Conservation (phyloP, 2,888 invertebrate species). For the Epistrophe eligans region DNA sequence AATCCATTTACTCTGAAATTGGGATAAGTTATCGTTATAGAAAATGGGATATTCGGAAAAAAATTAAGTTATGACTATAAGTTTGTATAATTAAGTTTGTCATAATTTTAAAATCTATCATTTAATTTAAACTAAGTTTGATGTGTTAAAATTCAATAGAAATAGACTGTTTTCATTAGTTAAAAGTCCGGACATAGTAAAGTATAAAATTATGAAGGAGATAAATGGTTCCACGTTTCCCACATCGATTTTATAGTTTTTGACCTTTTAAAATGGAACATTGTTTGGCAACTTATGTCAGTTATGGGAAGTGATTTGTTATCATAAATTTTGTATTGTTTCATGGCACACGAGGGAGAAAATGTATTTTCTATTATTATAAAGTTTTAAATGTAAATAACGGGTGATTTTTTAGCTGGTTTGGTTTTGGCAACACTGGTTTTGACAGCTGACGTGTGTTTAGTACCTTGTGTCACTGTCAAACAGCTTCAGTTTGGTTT, state of each 20-base stretch:
- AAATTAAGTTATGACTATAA: background rate
- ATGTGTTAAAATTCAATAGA: background rate
- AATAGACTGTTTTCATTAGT: background rate
- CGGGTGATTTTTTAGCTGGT: too few relatives aligned
- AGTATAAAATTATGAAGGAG: background rate
- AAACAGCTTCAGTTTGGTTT: too few relatives aligned
- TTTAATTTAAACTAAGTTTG: background rate
- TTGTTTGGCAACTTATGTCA: slow-evolving; percentile 7
- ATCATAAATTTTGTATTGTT: background rate
- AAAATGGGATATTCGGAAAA: slow-evolving; percentile 7
- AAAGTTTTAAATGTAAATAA: background rate
- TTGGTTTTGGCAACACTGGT: too few relatives aligned
- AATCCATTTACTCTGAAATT: slow-evolving; percentile 24
- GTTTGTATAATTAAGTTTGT: background rate
- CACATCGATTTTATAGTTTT: background rate
- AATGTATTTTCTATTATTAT: background rate
- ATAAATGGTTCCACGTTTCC: background rate
- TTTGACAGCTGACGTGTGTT: too few relatives aligned
- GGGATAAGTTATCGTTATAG: slow-evolving; percentile 21
- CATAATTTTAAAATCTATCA: slow-evolving; percentile 15
- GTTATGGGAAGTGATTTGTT: background rate
- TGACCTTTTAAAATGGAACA: slow-evolving; percentile 2
- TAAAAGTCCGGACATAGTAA: background rate
- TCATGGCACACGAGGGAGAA: background rate
- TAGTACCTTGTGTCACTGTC: too few relatives aligned